These are phyloP conservation scores for Peromyscus maniculatus DNA, from an alignment of 2,113 vertebrate genomes.

Conservation along the genomic window DNA sequence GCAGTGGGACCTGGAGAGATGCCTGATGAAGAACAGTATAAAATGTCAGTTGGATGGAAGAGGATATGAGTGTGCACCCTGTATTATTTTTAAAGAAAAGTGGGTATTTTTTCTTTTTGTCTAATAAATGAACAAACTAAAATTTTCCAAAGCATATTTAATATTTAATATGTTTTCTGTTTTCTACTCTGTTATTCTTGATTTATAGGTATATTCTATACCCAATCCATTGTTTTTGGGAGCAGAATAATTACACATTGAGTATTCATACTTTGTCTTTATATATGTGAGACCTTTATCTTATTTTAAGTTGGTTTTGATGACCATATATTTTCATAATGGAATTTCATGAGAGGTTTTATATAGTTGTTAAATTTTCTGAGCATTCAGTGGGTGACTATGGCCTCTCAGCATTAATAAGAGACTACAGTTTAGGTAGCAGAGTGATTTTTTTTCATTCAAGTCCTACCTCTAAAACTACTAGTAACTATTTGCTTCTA, in stretches of 20 bases:
- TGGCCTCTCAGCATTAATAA: neutral
- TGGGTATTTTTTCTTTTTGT: neutral
- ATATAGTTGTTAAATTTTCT: neutral
- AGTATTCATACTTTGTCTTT: neutral
- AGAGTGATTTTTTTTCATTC: neutral
- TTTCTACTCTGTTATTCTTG: neutral
- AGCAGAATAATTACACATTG: neutral
- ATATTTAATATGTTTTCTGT: neutral
- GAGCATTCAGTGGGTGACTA: neutral
- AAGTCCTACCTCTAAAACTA: neutral
- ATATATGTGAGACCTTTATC: neutral
- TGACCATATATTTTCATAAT: neutral
- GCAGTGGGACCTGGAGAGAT: fast-evolving
- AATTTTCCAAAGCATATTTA: neutral
- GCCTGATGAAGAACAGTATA: fast-evolving
- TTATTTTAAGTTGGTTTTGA: neutral
- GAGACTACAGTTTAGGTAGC: neutral
- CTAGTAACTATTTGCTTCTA: neutral
- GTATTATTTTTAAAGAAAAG: neutral
- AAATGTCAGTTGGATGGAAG: fast-evolving
- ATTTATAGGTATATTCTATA: neutral
- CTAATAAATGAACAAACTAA: neutral
- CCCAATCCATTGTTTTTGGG: neutral
- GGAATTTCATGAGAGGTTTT: neutral
- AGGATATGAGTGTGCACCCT: neutral